Conservation (phyloP, 2,888 invertebrate genomes). For the Melieria crassipennis region DNA sequence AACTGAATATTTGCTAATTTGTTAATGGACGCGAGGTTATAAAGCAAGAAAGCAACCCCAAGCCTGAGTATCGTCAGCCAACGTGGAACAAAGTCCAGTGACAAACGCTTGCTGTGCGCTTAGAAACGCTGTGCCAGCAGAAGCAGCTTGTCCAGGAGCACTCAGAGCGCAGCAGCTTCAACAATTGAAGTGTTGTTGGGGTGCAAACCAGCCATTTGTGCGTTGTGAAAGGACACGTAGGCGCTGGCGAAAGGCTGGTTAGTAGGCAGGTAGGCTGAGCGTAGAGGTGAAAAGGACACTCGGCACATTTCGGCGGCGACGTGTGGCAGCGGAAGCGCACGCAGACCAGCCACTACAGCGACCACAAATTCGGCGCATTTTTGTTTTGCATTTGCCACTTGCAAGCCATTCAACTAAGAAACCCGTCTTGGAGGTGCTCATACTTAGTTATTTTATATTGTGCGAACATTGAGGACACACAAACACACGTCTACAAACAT, state of each 20-base stretch:
- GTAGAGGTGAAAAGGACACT: slow-evolving; percentile 26
- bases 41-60: too few relatives aligned
- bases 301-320: not conserved
- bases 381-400: too few relatives aligned
- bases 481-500: not conserved
- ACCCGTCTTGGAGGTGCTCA: not conserved
- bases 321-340: not conserved
- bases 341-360: too few relatives aligned
- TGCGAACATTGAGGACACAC: not conserved
- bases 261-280: not conserved
- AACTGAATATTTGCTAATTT: too few relatives aligned
- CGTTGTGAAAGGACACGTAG: slow-evolving; percentile 18
- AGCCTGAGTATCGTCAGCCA: too few relatives aligned
- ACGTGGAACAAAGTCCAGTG: too few relatives aligned
- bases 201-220: not conserved
- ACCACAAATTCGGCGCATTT: too few relatives aligned
- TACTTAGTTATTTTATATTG: not conserved
- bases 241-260: not conserved
- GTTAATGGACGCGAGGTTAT: too few relatives aligned
- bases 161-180: not conserved
- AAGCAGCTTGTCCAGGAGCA: too few relatives aligned
- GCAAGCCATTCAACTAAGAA: too few relatives aligned
- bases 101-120: too few relatives aligned
- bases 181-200: not conserved
- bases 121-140: too few relatives aligned